Conservation (phyloP, 1,140 invertebrate species). For the Bombus waltoni region DNA sequence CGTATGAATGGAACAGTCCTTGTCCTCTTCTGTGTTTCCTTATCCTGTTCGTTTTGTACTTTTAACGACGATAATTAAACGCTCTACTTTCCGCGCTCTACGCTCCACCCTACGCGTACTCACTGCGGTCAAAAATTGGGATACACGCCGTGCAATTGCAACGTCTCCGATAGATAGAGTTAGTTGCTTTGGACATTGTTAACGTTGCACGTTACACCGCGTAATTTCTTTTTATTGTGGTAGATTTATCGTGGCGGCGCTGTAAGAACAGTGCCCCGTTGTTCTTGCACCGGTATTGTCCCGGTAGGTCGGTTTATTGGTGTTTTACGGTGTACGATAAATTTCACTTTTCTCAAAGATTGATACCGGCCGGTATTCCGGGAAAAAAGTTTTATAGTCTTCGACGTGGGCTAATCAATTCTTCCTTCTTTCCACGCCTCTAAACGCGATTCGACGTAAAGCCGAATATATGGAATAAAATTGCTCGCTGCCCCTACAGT, state of each 20-base stretch:
- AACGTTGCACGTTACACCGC: not conserved
- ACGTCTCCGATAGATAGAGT: not conserved
- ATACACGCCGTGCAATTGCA: not conserved
- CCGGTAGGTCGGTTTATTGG: not conserved
- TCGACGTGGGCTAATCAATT: conserved; percentile 1
- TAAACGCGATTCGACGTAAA: not conserved
- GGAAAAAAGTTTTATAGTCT: not conserved
- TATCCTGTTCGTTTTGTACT: not conserved
- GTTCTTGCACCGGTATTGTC: not conserved
- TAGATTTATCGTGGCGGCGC: not conserved
- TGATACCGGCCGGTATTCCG: not conserved
- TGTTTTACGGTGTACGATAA: not conserved
- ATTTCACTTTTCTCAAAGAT: conserved; percentile 1
- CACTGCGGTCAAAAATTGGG: not conserved
- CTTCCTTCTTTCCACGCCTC: not conserved
- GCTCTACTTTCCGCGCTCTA: not conserved
- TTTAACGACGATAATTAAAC: not conserved
- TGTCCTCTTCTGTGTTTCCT: not conserved
- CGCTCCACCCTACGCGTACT: not conserved
- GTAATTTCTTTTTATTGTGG: not conserved
- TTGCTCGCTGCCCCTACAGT: not conserved
- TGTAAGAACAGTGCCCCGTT: not conserved
- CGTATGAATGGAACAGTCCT: not conserved
- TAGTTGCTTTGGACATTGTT: not conserved
- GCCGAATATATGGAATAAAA: not conserved